Evolutionary conservation across 2,113 vertebrate species (phyloP), one percentile per base, ranked within the genome.

Genomic region (Apus apus): DNA sequence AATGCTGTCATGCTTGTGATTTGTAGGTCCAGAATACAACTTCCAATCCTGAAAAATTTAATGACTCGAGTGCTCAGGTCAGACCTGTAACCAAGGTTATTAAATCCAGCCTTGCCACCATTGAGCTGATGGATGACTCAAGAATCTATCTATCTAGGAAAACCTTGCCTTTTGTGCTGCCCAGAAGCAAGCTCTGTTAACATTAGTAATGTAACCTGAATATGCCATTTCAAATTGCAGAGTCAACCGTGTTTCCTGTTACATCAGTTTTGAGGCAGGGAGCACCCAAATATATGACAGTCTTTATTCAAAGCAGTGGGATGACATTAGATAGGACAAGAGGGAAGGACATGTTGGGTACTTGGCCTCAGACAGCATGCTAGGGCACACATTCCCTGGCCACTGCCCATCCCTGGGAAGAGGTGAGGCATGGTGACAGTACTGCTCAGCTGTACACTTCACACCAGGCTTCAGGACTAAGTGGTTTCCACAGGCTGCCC

Each of bases 1-100:
- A 1, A 0, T 6, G 22, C n/a, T 23, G 0, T 7, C 48, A 26
- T 0, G 0, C 11, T 54, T 65, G n/a, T 1, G 1, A 2, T 38
- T 22, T 54, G 26, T 32, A 27, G 13, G n/a, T 68, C 45, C 0
- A 2, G 15, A 48, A 36, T 12, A 22, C n/a, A 36, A 8, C n/a
- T 11, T 11, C 2, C 38, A 7, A 5, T 43, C 27, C 34, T 38
- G 9, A 16, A 46, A 62, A 62, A 11, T 5, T 11, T 5, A 13
- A 0, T 32, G 27, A 9, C 23, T 13, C 20, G 29, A 60, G 40
- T 7, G 23, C 32, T 66, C 5, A 25, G 64, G 15, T 60, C 56
- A 67, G 53, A 11, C 40, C 48, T 16, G 3, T 46, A 38, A 45
- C 53, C 8, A 30, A 6, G 17, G 54, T 23, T 57, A 8, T 67